Conservation (phyloP, 2,888 invertebrate species). For the Gibbula magus region DNA sequence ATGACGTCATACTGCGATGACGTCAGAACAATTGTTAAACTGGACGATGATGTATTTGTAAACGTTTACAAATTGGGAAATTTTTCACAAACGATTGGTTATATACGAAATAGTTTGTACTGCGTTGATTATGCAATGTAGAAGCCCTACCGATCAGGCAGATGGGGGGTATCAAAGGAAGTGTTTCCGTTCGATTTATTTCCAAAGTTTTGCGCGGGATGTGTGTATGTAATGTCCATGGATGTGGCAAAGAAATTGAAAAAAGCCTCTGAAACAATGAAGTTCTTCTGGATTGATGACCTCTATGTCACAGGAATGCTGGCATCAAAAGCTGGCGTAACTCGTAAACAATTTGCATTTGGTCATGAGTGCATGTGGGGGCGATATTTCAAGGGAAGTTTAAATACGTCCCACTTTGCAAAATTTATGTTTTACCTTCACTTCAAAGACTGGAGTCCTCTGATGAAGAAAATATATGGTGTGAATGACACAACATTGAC, state of each 20-base stretch:
- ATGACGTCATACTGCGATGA: constrained; percentile 63
- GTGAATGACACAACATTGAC: too few species aligned
- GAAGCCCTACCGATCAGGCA: constrained; percentile 46
- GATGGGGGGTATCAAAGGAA: constrained; percentile 51
- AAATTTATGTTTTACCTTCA: too few species aligned
- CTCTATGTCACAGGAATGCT: constrained; percentile 59
- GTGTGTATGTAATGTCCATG: background rate
- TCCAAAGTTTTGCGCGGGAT: constrained; percentile 60
- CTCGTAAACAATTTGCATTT: background rate
- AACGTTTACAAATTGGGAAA: constrained; percentile 78
- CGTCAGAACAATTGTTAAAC: constrained; percentile 68
- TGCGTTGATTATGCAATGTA: constrained; percentile 51
- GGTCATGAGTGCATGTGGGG: too few species aligned
- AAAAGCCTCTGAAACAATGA: constrained; percentile 9
- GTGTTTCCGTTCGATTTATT: constrained; percentile 53
- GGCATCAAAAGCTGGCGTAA: constrained; percentile 41
- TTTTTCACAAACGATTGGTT: constrained; percentile 45
- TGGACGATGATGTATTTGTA: constrained; percentile 72
- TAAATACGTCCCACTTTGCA: too few species aligned
- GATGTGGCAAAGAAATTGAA: too few species aligned
- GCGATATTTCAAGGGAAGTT: too few species aligned
- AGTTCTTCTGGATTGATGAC: constrained; percentile 60
- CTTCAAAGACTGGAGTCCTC: too few species aligned
- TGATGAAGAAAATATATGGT: too few species aligned
- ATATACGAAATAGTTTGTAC: constrained; percentile 46